Base-by-base conservation (phyloP, 2,113 vertebrate genomes). In the Struthidea cinerea region DNA sequence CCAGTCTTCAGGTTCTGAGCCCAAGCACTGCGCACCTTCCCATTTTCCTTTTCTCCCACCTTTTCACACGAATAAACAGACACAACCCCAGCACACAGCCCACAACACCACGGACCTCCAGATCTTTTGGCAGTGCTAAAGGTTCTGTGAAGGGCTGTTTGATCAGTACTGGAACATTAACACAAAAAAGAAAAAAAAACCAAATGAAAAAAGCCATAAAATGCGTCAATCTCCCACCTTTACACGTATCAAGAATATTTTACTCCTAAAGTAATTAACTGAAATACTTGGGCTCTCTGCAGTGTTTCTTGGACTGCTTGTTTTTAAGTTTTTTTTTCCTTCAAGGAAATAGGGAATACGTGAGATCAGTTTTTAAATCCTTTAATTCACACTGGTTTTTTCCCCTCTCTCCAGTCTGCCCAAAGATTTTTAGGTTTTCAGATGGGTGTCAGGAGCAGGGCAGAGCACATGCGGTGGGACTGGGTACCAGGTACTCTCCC, bases 391-490 rank as follows among this genome's bases (percentile, higher is more conserved):
- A 33, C 10, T 18, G 22, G 0, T 4, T n/a, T 6, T 3, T 16
- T 1, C 8, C 4, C 3, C 7, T 2, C 16, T 4, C 3, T 61
- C 33, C 27, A 33, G 1, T 19, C n/a, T 49, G 6, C 16, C n/a
- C n/a, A 7, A 3, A 27, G 14, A 26, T 8, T 84, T 90, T 47
- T 32, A 39, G 4, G 20, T 60, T 75, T 71, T 26, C 6, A 22
- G 35, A 28, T 4, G 42, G 41, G 22, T 15, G 39, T 33, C 33
- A 50, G 56, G 18, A 67, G 26, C 37, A 74, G 41, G 61, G 61
- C n/a, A 30, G 30, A 42, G 26, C 16, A 17, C 24, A 70, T 13
- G 9, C 10, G 3, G 5, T 6, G 1, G 32, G 21, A 23, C 9
- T 14, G 52, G 7, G 24, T 24, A 46, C 16, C 76, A 76, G 56